Base-by-base conservation (phyloP, 1,140 invertebrate genomes). In the Monomorium pharaonis region DNA sequence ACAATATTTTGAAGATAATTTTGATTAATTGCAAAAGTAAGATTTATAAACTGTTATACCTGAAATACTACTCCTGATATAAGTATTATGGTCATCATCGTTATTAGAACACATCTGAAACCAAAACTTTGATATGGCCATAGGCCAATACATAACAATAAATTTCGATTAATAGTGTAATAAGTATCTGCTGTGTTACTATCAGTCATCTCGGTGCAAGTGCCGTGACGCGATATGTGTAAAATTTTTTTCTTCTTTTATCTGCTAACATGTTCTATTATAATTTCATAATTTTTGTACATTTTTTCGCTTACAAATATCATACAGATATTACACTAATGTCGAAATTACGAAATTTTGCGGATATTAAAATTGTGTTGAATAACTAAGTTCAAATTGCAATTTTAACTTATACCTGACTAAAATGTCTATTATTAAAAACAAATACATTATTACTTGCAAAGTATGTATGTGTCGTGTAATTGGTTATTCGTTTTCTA, bases 71-170 rank as follows among this genome's bases (percentile, higher is more conserved):
- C 18, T 18, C 80, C 7, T 16, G 49, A 56, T 5, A 2, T 1
- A 24, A 83, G 80, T 24, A 24, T 6, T 44, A 60, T 2, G 0
- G 37, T 44, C 12, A 44, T 44, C 6, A 75, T 18, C 33, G 5
- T 27, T 44, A 70, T 12, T 33, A 72, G 1, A 44, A 75, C 24
- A 30, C 18, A 9, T 3, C 42, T 74, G 24, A 56, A 60, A 56
- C 12, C 7, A 37, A 37, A 47, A 5, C n/a, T 74, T 30, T 83
- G 80, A 63, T 80, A 85, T 14, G 84, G 84, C 84, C 84, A 85
- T 14, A 81, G 16, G 18, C 84, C 84, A 14, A 86, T 1, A 27
- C 18, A 24, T n/a, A 18, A 0, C 54, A 77, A 42, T 1, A 88
- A 21, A 14, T 78, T 84, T 9, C 72, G 60, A 33, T 88, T 77